These are phyloP conservation scores for Podabrus alpinus DNA, from an alignment of 2,888 invertebrate genomes.

Conservation along the genomic window DNA sequence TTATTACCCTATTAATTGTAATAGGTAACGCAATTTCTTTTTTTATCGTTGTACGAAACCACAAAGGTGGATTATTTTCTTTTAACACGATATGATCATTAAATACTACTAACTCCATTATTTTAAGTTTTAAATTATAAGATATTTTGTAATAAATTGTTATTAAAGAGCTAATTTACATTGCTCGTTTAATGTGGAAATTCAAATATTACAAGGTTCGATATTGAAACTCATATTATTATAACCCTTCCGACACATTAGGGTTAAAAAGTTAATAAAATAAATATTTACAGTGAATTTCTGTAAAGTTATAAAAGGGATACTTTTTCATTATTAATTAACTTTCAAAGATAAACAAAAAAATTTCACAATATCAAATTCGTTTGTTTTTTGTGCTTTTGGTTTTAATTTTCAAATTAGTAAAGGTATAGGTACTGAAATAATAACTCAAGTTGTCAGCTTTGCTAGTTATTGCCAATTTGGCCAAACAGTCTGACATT, in stretches of 20 bases:
- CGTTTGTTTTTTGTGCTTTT: not conserved
- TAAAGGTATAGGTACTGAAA: not conserved
- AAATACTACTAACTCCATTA: not conserved
- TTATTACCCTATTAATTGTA: conserved; percentile 19
- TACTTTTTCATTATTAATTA: not conserved
- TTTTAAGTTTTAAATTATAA: not conserved
- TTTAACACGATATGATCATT: conserved; percentile 6
- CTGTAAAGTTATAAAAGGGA: not conserved
- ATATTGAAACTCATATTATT: not conserved
- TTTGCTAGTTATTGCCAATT: conserved; percentile 3
- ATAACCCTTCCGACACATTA: not conserved
- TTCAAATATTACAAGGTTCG: not conserved
- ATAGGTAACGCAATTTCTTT: conserved; percentile 19
- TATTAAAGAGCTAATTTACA: not conserved
- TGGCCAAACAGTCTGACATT: conserved; percentile 1
- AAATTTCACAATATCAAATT: not conserved
- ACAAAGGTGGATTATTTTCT: not conserved
- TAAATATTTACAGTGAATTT: not conserved
- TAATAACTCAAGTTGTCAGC: not conserved
- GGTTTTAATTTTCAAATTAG: not conserved
- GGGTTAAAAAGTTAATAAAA: not conserved
- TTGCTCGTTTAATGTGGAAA: not conserved
- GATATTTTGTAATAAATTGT: not conserved
- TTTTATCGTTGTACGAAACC: conserved; percentile 6
- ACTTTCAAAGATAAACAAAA: not conserved